Base-by-base conservation (phyloP, 2,113 vertebrate genomes). In the Albula goreensis region DNA sequence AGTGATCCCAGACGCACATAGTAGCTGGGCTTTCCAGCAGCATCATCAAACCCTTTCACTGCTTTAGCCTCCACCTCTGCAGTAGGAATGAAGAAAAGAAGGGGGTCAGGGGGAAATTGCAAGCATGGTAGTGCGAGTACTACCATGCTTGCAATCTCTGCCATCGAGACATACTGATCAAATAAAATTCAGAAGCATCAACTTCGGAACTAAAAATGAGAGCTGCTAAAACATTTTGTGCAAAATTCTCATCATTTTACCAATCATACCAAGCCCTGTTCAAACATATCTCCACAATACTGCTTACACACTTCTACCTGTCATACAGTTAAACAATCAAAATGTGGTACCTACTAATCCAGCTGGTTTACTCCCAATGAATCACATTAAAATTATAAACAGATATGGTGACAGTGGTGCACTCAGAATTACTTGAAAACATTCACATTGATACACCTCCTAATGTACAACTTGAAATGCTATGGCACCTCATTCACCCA, bases 1-100 rank as follows among this genome's bases (percentile, higher is more conserved):
- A 99, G 93, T 2, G 96, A 97, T 15, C 97, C 97, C 89, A 99
- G 89, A 79, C 98, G 95, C 66, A 97, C 7, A 0, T 97, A 99
- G 90, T 96, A 98, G 93, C 95, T 97, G 78, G 91, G 92, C 88
- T 96, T 94, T 53, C 94, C 93, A 82, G 91, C 82, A 82, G 57
- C 90, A n/a, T 70, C 17, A 82, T 97, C 96, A 88, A 96, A 97
- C 83, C 96, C 96, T 91, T 94, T 92, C 5, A 94, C 85, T 0
- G 93, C 91, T 89, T 95, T 95, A 22, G 90, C 96, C 92, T 97
- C 96, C 91, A 92, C 94, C 90, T 96, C 97, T 98, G 92, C 17
- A 53, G 88, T 85, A 66, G 15, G 52, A 84, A 41, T 41, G 31
- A 41, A 5, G 87, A 85, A 63, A 52, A 83, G 41, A 60, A 53